Evolutionary conservation across 64 coral and sea anemone species (phyloP).

Genomic region (Montipora sp.): DNA sequence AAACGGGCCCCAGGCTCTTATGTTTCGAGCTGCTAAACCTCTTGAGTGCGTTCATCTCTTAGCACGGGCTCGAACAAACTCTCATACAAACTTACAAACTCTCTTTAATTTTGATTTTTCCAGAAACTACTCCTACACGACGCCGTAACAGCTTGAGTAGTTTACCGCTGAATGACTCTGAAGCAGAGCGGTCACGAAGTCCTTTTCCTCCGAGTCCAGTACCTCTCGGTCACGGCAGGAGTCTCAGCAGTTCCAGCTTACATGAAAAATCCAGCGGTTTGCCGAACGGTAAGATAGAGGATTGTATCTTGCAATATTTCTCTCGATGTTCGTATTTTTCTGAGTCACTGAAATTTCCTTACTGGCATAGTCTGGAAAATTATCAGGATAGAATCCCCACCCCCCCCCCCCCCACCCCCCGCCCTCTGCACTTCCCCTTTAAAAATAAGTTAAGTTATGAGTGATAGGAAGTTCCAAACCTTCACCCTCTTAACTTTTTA

Average conservation of each 20-base stretch:
- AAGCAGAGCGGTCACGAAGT: conserved; percentile 20
- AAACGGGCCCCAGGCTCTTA: too few relatives aligned
- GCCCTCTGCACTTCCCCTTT: too few relatives aligned
- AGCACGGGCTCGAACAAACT: too few relatives aligned
- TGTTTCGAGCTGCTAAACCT: too few relatives aligned
- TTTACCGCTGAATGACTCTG: conserved; percentile 53
- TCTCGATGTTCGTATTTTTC: neutral
- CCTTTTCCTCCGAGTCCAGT: conserved; percentile 67
- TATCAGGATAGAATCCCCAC: too few relatives aligned
- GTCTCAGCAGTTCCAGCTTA: conserved; percentile 64
- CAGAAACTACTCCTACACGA: conserved; percentile 40
- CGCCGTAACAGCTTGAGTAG: conserved; percentile 77
- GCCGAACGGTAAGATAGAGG: conserved; percentile 15
- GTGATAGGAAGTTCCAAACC: neutral
- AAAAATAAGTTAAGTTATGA: too few relatives aligned
- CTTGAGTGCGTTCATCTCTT: too few relatives aligned
- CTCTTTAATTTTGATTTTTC: neutral
- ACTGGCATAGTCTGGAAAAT: too few relatives aligned
- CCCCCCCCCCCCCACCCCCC: rapidly evolving
- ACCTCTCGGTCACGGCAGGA: conserved; percentile 69
- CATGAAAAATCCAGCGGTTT: conserved; percentile 34
- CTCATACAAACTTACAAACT: too few relatives aligned
- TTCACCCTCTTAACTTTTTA: too few relatives aligned
- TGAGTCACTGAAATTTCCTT: neutral
- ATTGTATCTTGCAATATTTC: neutral